Evolutionary conservation across 2,797 vertebrate species (phyloP).

Genomic region (Microhierax caerulescens): DNA sequence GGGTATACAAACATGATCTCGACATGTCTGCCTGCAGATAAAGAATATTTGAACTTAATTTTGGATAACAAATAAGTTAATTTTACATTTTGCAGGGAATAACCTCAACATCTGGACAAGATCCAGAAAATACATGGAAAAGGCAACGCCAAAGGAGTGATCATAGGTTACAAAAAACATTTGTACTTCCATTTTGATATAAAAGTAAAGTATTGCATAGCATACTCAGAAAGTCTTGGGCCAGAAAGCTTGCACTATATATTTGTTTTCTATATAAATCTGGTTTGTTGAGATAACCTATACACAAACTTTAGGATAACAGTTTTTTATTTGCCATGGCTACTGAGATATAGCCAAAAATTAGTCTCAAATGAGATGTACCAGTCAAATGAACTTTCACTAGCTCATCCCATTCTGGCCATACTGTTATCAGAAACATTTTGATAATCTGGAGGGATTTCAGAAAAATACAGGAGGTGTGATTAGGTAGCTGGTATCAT

Average conservation of each 20-base stretch:
- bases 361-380: not conserved
- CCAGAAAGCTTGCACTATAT: not conserved
- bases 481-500: not conserved
- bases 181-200: not conserved
- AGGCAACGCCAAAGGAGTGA: not conserved
- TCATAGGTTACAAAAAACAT: not conserved
- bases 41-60: not conserved
- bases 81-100: not conserved
- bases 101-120: not conserved
- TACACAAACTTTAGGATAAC: not conserved
- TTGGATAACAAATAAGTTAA: not conserved
- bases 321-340: not conserved
- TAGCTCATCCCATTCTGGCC: not conserved
- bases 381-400: not conserved
- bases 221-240: not conserved
- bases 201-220: not conserved
- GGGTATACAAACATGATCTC: not conserved
- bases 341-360: not conserved
- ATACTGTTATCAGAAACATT: not conserved
- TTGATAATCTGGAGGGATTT: not conserved
- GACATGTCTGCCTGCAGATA: not conserved
- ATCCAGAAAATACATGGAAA: not conserved
- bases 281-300: not conserved
- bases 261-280: not conserved
- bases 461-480: not conserved